Evolutionary conservation across 2,888 invertebrate genomes (phyloP), one percentile per base, ranked within the genome.

Genomic region (Argyra leucocephala): DNA sequence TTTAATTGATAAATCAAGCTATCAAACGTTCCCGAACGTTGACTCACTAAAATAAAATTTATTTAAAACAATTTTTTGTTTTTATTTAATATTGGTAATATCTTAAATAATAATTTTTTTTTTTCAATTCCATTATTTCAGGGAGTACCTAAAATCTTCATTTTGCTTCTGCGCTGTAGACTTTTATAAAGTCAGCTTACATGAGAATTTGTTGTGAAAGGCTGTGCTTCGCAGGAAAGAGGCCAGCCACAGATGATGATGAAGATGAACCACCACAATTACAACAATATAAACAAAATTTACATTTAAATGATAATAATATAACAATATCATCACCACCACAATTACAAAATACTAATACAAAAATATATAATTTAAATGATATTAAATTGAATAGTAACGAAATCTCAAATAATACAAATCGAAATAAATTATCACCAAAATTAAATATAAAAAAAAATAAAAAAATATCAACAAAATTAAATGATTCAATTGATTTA

Each of bases 151-250:
- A 48, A 48, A 18, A 18, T 15, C 48, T 72, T 69, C 71, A 70
- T 59, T 74, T 75, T 72, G 73, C 69, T 71, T 74, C 71, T 71
- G 74, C 72, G 66, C 64, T 71, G 73, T 72, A 71, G 76, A 74
- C 72, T 69, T 70, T 68, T 71, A 70, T 69, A 74, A 77, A 78
- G 84, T 80, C 84, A 86, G 85, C 85, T 86, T 88, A 86, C 87
- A 91, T 91, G 91, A 91, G 91, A 86, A 89, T 91, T 86, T 91
- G 91, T 83, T 90, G 91, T 83, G 90, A 91, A 83, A 87, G 87
- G 84, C 84, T 89, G 83, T 91, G 91, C 88, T 91, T 91, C 88
- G 89, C 90, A 86, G 89, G 90, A 84, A 86, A 86, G 87, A 88
- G 88, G 84, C 87, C 88, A 79, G 85, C 86, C 83, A 86, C 85